Conservation (phyloP, 2,888 invertebrate species). For the Rosalia funebris region DNA sequence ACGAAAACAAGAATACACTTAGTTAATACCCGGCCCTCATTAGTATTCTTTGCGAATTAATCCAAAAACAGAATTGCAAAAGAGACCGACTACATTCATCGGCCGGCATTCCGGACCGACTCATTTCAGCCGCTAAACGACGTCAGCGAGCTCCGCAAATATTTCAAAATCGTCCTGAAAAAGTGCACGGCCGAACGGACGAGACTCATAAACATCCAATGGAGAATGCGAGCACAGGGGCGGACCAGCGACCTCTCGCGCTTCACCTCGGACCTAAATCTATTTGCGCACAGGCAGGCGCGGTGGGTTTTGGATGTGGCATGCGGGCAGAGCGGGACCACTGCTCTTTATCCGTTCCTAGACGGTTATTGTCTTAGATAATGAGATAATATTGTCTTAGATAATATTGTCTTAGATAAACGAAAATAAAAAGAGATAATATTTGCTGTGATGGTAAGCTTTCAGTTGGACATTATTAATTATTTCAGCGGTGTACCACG, state of each 20-base stretch:
- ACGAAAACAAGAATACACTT: conserved; percentile 62
- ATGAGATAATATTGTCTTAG: too few relatives aligned
- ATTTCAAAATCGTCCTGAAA: conserved; percentile 63
- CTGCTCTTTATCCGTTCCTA: too few relatives aligned
- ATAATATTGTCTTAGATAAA: too few relatives aligned
- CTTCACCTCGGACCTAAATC: conserved; percentile 13
- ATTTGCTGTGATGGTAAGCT: too few relatives aligned
- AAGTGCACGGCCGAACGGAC: conserved; percentile 58
- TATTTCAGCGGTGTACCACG: too few relatives aligned
- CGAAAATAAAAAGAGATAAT: too few relatives aligned
- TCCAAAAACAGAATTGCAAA: conserved; percentile 63
- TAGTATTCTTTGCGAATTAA: conserved; percentile 64
- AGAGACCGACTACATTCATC: conserved; percentile 60
- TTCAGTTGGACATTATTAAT: too few relatives aligned
- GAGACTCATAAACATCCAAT: conserved; percentile 61
- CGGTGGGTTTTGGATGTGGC: too few relatives aligned
- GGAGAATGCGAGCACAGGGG: conserved; percentile 50
- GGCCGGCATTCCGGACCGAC: conserved; percentile 58
- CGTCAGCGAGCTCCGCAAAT: conserved; percentile 61
- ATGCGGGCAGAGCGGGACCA: too few relatives aligned
- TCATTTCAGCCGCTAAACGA: conserved; percentile 63
- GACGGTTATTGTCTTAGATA: too few relatives aligned
- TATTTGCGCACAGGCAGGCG: too few relatives aligned
- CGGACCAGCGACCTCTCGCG: conserved; percentile 35
- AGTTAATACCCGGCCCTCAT: conserved; percentile 62